phyloP scores from a whole-genome alignment of 2,888 invertebrate species.

The Thereva unica region DNA sequence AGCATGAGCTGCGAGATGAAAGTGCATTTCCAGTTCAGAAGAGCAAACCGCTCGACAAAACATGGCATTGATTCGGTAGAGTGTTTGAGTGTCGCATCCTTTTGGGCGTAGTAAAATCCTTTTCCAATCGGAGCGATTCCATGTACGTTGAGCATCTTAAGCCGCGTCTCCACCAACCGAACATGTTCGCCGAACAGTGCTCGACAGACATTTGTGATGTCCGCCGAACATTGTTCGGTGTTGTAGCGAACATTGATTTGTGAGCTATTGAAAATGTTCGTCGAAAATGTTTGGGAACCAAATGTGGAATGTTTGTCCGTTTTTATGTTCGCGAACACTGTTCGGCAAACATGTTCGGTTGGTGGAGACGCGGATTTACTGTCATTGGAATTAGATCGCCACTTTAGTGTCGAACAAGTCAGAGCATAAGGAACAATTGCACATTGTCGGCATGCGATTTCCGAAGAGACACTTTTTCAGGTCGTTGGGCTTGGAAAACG shows the following conservation, averaged over 20 bases:
- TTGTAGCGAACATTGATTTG: too few species aligned
- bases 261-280: too few species aligned
- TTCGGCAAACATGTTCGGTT: too few species aligned
- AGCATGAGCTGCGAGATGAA: constrained; percentile 75
- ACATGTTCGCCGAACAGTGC: too few species aligned
- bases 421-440: constrained; percentile 84
- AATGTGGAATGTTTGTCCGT: too few species aligned
- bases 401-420: constrained; percentile 92
- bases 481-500: constrained; percentile 80
- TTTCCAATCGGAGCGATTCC: constrained; percentile 64
- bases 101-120: constrained; percentile 69
- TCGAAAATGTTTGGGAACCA: too few species aligned
- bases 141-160: constrained; percentile 84
- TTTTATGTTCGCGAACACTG: too few species aligned
- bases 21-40: constrained; percentile 73
- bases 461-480: constrained; percentile 88
- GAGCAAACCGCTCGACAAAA: constrained; percentile 72
- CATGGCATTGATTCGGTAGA: constrained; percentile 63
- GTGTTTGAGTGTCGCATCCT: constrained; percentile 66
- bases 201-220: too few species aligned
- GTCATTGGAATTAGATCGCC: too few species aligned
- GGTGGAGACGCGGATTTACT: too few species aligned
- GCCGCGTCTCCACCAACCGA: too few species aligned
- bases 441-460: constrained; percentile 83
- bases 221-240: too few species aligned